Conservation (phyloP, 2,113 vertebrate species). For the Neotoma lepida region DNA sequence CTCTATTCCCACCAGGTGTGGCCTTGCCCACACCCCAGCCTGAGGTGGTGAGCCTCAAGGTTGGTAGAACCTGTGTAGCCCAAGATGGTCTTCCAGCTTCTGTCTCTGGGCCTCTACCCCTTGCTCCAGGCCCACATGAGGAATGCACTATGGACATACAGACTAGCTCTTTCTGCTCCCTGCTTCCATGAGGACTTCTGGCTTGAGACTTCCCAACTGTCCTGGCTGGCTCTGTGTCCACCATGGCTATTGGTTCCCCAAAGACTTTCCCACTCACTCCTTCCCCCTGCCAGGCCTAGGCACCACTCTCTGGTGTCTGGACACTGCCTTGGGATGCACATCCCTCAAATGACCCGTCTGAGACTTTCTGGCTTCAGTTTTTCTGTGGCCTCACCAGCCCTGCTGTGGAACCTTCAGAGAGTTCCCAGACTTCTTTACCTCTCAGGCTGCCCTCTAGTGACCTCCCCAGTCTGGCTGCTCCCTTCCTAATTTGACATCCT, state of each 20-base stretch:
- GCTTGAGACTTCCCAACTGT: neutral
- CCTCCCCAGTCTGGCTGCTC: neutral
- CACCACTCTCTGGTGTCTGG: neutral
- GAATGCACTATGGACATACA: neutral
- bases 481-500: neutral
- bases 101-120: neutral
- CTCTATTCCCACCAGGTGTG: neutral
- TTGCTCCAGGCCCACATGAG: neutral
- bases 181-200: accelerated
- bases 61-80: neutral
- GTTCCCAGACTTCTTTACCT: neutral
- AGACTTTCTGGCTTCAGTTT: neutral
- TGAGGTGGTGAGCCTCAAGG: neutral
- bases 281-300: neutral
- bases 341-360: neutral
- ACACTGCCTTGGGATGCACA: neutral
- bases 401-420: neutral
- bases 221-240: neutral
- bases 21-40: neutral
- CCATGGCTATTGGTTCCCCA: neutral
- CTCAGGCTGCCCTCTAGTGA: neutral
- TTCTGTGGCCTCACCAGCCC: neutral
- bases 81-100: neutral
- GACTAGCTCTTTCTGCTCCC: neutral
- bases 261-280: neutral